Percentiles rank a stretch among this genome's conserved stretches.
Conservation (phyloP, 1,140 invertebrate genomes). For the Hylaeus anthracinus region DNA sequence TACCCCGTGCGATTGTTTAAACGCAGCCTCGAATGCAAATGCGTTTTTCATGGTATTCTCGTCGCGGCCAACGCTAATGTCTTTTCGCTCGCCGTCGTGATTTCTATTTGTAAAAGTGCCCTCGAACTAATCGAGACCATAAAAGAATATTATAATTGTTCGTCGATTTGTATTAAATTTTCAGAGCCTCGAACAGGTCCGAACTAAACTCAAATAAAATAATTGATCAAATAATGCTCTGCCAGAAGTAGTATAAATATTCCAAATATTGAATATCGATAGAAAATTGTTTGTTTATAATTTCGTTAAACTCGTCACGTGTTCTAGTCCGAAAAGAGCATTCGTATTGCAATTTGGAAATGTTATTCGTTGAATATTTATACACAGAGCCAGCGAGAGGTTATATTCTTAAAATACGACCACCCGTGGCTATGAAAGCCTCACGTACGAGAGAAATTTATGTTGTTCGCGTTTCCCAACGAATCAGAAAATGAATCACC, state of each 20-base stretch:
- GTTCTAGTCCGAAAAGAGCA: too few relatives aligned
- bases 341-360: too few relatives aligned
- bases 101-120: neutral
- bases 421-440: neutral
- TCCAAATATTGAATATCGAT: too few relatives aligned
- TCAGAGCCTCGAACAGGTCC: too few relatives aligned
- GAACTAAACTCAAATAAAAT: too few relatives aligned
- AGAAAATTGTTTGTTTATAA: too few relatives aligned
- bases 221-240: too few relatives aligned
- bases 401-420: neutral
- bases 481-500: slow-evolving; percentile 23
- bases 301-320: too few relatives aligned
- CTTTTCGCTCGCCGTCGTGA: neutral
- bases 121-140: neutral
- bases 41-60: neutral
- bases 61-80: neutral
- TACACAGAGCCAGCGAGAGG: neutral
- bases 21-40: slow-evolving; percentile 9
- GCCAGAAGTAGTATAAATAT: too few relatives aligned
- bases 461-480: slow-evolving; percentile 4
- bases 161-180: too few relatives aligned
- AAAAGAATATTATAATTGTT: too few relatives aligned
- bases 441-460: neutral
- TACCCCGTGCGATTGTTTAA: neutral
- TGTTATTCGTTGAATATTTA: too few relatives aligned